Conservation (phyloP, 2,888 invertebrate genomes). For the Dascillus cervinus region DNA sequence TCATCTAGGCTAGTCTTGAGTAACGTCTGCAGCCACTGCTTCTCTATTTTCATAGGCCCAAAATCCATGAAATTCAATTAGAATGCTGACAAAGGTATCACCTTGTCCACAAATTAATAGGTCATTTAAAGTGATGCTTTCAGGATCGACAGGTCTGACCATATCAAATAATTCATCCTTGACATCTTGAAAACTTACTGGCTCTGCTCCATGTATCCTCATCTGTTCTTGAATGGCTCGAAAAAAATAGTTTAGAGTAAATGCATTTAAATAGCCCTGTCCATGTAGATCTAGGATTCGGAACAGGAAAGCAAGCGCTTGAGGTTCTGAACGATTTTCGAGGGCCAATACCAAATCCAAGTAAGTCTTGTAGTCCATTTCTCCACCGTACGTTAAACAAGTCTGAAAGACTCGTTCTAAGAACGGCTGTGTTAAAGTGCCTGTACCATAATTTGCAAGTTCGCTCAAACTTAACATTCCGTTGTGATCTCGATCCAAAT, state of each 20-base stretch:
- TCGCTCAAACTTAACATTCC: slow-evolving; percentile 92
- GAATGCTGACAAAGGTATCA: slow-evolving; percentile 86
- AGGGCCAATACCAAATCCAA: slow-evolving; percentile 88
- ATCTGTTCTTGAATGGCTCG: slow-evolving; percentile 90
- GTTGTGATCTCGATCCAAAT: slow-evolving; percentile 89
- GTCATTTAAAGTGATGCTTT: slow-evolving; percentile 80
- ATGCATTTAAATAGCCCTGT: slow-evolving; percentile 80
- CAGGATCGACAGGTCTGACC: slow-evolving; percentile 82
- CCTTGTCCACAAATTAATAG: slow-evolving; percentile 83
- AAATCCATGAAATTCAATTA: slow-evolving; percentile 93
- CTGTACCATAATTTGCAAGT: slow-evolving; percentile 81
- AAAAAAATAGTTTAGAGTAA: slow-evolving; percentile 88
- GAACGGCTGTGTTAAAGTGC: slow-evolving; percentile 85
- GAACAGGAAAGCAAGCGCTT: slow-evolving; percentile 86
- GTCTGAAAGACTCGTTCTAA: slow-evolving; percentile 91
- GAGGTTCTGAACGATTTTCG: slow-evolving; percentile 87
- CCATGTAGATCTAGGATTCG: slow-evolving; percentile 84
- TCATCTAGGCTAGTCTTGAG: slow-evolving; percentile 36
- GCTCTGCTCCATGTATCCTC: slow-evolving; percentile 78
- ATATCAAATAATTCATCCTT: slow-evolving; percentile 98
- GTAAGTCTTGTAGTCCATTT: slow-evolving; percentile 97
- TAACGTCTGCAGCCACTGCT: slow-evolving; percentile 58
- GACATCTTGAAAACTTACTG: slow-evolving; percentile 86
- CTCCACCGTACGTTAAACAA: slow-evolving; percentile 88
- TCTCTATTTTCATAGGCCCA: slow-evolving; percentile 96